These are phyloP conservation scores for Amblyjoppa fuscipennis DNA, from an alignment of 2,888 invertebrate genomes.

Conservation along the genomic window DNA sequence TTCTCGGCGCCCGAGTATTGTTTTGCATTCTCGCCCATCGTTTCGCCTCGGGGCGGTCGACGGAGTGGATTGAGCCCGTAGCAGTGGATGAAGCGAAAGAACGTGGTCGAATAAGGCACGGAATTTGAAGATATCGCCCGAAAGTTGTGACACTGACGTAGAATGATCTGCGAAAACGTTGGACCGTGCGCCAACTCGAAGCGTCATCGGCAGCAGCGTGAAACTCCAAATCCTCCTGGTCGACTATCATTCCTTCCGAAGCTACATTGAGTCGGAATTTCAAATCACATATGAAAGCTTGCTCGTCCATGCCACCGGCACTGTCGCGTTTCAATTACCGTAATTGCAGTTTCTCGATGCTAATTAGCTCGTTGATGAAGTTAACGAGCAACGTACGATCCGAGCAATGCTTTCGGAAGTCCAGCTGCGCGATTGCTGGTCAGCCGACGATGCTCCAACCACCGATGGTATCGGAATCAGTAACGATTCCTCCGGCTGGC, in stretches of 20 bases:
- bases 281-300: neutral
- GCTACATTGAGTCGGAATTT: constrained; percentile 4
- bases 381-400: constrained; percentile 43
- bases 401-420: constrained; percentile 37
- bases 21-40: constrained; percentile 29
- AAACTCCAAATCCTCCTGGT: neutral
- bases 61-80: neutral
- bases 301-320: constrained; percentile 1
- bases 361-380: constrained; percentile 56
- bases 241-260: neutral
- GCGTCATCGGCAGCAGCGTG: neutral
- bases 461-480: constrained; percentile 39
- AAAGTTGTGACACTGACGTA: constrained; percentile 5
- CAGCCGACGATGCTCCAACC: constrained; percentile 56
- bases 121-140: constrained; percentile 39
- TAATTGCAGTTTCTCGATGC: constrained; percentile 45
- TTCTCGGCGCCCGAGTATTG: constrained; percentile 22
- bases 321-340: constrained; percentile 13
- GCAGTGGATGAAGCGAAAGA: constrained; percentile 6
- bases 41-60: constrained; percentile 48
- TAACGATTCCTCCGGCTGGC: constrained; percentile 29
- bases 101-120: constrained; percentile 16
- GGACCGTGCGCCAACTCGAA: constrained; percentile 9
- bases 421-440: constrained; percentile 37
- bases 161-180: constrained; percentile 42